Conservation (phyloP, 2,797 vertebrate genomes). For the Sebastes iracundus region DNA sequence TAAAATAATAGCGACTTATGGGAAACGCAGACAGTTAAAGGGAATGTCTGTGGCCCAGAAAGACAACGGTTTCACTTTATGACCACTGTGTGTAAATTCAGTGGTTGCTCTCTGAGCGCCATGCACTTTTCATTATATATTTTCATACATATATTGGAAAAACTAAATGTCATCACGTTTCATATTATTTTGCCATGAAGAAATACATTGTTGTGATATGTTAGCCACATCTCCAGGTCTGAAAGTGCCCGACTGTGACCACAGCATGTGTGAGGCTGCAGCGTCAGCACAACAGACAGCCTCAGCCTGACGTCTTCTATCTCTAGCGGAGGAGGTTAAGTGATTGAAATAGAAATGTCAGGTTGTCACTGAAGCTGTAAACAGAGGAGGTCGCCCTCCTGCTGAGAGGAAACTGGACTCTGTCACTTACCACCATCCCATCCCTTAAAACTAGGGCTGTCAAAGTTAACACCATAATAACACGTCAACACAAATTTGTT, state of each 20-base stretch:
- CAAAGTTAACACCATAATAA: too few species aligned
- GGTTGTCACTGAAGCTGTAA: slow-evolving; percentile 45
- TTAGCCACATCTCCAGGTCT: slow-evolving; percentile 15
- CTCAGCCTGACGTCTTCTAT: slow-evolving; percentile 16
- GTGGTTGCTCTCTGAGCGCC: slow-evolving; percentile 9
- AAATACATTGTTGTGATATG: slow-evolving; percentile 35
- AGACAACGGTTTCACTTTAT: slow-evolving; percentile 15
- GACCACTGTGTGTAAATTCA: slow-evolving; percentile 31
- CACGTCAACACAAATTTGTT: too few species aligned
- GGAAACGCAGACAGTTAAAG: slow-evolving; percentile 26
- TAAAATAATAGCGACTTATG: slow-evolving; percentile 35
- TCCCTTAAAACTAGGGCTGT: background rate
- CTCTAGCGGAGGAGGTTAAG: background rate
- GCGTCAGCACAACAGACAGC: slow-evolving; percentile 39
- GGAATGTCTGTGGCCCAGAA: slow-evolving; percentile 23
- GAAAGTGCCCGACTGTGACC: slow-evolving; percentile 20
- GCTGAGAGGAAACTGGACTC: slow-evolving; percentile 49
- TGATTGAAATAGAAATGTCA: slow-evolving; percentile 62
- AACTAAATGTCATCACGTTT: slow-evolving; percentile 32
- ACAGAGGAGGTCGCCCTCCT: slow-evolving; percentile 23
- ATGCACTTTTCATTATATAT: slow-evolving; percentile 23
- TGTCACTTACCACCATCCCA: background rate
- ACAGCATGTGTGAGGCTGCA: slow-evolving; percentile 42
- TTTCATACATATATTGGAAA: slow-evolving; percentile 34
- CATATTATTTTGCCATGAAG: slow-evolving; percentile 25